phyloP scores from a whole-genome alignment of 2,113 vertebrate species.

The Heterotilapia buettikoferi region DNA sequence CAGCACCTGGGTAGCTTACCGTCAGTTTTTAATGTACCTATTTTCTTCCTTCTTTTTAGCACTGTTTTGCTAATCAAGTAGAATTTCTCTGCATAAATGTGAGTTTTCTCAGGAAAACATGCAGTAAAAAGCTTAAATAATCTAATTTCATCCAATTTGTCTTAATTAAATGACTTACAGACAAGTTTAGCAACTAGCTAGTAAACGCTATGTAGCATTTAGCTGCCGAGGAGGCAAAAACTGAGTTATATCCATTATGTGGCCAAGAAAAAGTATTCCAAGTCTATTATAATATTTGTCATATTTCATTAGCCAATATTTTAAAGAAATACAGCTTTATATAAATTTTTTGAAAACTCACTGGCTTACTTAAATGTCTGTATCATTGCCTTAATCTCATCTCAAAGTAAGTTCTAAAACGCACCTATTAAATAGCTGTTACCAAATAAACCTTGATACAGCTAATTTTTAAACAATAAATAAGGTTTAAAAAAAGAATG shows the following conservation, averaged over 20 bases:
- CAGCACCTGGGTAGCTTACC: background rate
- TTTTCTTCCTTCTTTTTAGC: background rate
- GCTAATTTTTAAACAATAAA: background rate
- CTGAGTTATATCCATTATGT: background rate
- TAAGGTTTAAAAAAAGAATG: background rate
- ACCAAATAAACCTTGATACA: background rate
- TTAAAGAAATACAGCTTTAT: background rate
- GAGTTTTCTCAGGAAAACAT: background rate
- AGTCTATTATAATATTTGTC: background rate
- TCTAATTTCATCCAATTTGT: background rate
- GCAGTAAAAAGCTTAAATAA: background rate
- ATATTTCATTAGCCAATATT: background rate
- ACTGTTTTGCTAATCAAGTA: background rate
- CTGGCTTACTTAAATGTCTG: background rate
- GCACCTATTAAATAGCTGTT: background rate
- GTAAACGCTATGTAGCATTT: background rate
- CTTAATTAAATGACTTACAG: background rate
- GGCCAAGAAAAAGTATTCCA: background rate
- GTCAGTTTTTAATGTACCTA: background rate
- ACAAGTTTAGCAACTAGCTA: background rate
- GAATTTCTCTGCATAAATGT: background rate
- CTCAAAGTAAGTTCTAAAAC: background rate
- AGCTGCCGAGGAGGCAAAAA: background rate
- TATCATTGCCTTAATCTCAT: background rate
- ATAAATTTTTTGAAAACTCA: background rate